Evolutionary conservation across 2,113 vertebrate species (phyloP), one percentile per base, ranked within the genome.

Genomic region (Macheiramphus alcinus): DNA sequence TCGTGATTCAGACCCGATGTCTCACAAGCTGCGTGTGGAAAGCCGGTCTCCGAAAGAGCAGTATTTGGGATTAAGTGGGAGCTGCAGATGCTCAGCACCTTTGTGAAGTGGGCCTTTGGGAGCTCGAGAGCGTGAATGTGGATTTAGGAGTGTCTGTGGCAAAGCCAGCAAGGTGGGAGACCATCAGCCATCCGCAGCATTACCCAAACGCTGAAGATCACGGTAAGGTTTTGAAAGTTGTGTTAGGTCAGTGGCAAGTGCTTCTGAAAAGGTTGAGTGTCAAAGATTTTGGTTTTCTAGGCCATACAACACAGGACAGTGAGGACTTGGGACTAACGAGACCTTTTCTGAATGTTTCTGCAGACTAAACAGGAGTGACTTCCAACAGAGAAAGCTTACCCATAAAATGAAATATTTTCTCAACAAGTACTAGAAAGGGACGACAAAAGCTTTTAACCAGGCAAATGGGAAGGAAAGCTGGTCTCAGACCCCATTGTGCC

Each of bases 401-500:
- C 43, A 50, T 81, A 93, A 96, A 95, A 95, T 56, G 81, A 96
- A 93, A 3, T 92, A 70, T 31, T 94, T 79, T 95, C 92, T 65
- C 71, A 90, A 53, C 36, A 13, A 90, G 53, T n/a, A 94, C 65
- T 66, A 75, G 88, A 82, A 94, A 76, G 40, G 11, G 58, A 90
- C 10, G 12, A 79, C 90, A 94, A 38, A 94, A 95, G 90, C 76
- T 95, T 86, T 61, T 50, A 76, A 80, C 16, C 29, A 90, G 96
- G 95, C 93, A 93, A 97, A 97, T 45, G 84, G 96, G 70, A 93
- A 94, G 83, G 45, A 31, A 90, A 97, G 97, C 95, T 97, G 97
- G 96, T 97, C 94, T 96, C 91, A 70, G 94, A 92, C 92, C 97
- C 96, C 97, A 70, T 52, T 94, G 96, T 89, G 97, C 97, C 96